Base-by-base conservation (phyloP, 2,113 vertebrate species). In the Polyodon spathula region DNA sequence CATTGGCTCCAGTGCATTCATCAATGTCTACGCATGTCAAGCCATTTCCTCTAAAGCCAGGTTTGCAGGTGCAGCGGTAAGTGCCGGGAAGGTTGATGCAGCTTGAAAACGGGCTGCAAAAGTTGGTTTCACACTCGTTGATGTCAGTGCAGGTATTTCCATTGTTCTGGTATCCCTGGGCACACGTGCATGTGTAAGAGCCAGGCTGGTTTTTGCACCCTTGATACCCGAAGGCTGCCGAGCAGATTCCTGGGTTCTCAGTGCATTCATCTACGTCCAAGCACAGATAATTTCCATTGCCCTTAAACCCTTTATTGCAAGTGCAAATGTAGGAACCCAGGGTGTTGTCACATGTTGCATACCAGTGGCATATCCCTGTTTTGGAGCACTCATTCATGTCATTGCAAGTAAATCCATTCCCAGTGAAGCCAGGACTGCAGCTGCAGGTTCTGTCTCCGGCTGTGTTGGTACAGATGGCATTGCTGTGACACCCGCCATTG, bases 211-310 rank as follows among this genome's bases (percentile, higher is more conserved):
- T 90, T 57, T 55, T 74, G 63, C 89, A 90, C 6, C 89, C 78
- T 68, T 52, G 85, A 48, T 86, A 84, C 15, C 88, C 89, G 6
- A 68, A 64, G 9, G 73, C 74, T 0, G 78, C 63, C 4, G 73
- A 66, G 40, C 89, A 90, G 50, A 88, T 64, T 0, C 61, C 65
- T 6, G 86, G 76, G 27, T 39, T 79, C 66, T 88, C 82, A 9
- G 84, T 78, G 51, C 89, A 90, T 69, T 90, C 89, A 52, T 90
- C 87, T 12, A 87, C 54, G 58, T 90, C 89, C 16, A 89, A 70
- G 58, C 89, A 90, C 4, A 90, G 73, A 68, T 90, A 90, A 71
- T 83, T 86, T 15, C 89, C 89, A 9, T 88, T 90, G 56, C 89
- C 89, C 61, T 89, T 90, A 46, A 78, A 90, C 40, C 89, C 89